These are phyloP conservation scores for Drosophila pruinosa DNA, from an alignment of 1,140 invertebrate genomes.

Conservation along the genomic window DNA sequence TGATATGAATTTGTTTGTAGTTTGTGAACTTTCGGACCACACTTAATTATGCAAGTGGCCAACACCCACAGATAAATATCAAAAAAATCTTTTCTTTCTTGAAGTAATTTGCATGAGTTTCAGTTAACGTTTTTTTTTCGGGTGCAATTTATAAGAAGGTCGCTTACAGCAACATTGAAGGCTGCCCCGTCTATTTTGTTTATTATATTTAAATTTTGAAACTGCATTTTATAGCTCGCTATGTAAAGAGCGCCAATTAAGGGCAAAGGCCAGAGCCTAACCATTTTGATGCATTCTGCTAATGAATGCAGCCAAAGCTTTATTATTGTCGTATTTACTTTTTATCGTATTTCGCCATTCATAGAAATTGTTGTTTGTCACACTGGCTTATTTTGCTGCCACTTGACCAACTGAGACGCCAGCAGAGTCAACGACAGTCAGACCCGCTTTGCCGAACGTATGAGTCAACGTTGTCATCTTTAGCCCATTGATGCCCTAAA, in stretches of 20 bases:
- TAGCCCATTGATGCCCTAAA: conserved; percentile 53
- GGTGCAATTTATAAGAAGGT: conserved; percentile 14
- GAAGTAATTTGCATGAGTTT: conserved; percentile 62
- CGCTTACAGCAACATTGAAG: conserved; percentile 7
- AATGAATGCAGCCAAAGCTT: conserved; percentile 19
- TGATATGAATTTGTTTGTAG: conserved; percentile 52
- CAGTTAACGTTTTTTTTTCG: not conserved
- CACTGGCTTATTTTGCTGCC: conserved; percentile 73
- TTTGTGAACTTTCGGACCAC: conserved; percentile 69
- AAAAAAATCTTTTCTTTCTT: conserved; percentile 26
- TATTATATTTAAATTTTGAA: conserved; percentile 40
- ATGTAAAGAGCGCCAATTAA: conserved; percentile 12
- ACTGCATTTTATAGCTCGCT: conserved; percentile 16
- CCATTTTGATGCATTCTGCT: conserved; percentile 21
- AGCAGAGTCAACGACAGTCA: conserved; percentile 11
- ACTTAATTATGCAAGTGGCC: conserved; percentile 71
- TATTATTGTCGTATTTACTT: conserved; percentile 3
- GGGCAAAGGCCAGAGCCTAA: conserved; percentile 22
- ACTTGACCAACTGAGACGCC: conserved; percentile 67
- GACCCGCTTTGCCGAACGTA: not conserved
- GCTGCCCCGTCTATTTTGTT: conserved; percentile 11
- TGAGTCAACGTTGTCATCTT: conserved; percentile 37
- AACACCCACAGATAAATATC: conserved; percentile 40
- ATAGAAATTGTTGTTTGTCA: conserved; percentile 74
- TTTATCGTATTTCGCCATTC: conserved; percentile 38